These are phyloP conservation scores for Drusus annulatus DNA, from an alignment of 1,140 invertebrate species.

Conservation along the genomic window DNA sequence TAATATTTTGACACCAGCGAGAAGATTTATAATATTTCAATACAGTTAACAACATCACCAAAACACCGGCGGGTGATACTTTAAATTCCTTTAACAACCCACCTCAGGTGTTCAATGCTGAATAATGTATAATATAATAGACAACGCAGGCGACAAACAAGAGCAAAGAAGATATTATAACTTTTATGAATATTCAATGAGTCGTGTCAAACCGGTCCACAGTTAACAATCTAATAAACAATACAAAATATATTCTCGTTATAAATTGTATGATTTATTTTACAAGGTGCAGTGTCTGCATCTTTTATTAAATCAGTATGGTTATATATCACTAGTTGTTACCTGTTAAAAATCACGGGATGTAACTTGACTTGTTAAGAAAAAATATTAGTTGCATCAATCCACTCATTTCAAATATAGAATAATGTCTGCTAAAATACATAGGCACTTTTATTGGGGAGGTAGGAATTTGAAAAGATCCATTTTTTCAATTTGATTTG, in stretches of 20 bases:
- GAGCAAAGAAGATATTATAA: neutral
- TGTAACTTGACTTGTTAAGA: too few species aligned
- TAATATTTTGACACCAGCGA: neutral
- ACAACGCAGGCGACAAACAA: slow-evolving; percentile 8
- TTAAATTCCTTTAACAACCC: neutral
- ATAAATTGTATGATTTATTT: neutral
- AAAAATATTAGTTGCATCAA: too few species aligned
- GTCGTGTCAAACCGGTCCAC: neutral
- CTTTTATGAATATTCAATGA: slow-evolving; percentile 32
- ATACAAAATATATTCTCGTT: neutral
- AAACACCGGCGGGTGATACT: neutral
- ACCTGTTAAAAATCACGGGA: too few species aligned
- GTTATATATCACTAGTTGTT: too few species aligned
- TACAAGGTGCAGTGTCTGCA: neutral
- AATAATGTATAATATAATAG: slow-evolving; percentile 2
- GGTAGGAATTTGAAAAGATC: too few species aligned
- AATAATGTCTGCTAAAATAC: too few species aligned
- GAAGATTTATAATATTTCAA: neutral
- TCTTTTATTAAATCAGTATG: neutral
- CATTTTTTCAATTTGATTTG: too few species aligned
- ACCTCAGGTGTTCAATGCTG: slow-evolving; percentile 12
- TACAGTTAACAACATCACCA: neutral
- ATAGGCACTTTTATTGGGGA: too few species aligned
- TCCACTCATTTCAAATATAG: too few species aligned
- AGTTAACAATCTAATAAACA: neutral